Percentiles rank a stretch among this genome's conserved stretches.
Conservation (phyloP, 2,113 vertebrate genomes). For the Nicator chloris region DNA sequence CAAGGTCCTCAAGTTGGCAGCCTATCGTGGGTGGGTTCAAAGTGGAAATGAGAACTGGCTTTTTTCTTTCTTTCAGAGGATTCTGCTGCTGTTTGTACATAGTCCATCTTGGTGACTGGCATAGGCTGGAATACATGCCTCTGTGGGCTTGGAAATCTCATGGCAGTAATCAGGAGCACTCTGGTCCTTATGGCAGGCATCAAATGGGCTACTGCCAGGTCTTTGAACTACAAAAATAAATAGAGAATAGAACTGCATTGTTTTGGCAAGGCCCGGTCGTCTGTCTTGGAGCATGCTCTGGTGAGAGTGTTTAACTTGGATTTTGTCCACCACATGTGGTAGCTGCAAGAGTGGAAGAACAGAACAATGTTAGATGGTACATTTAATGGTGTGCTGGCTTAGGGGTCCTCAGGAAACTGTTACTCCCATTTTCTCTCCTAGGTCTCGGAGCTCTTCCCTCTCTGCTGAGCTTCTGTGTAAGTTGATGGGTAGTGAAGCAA, state of each 20-base stretch:
- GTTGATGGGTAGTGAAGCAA: neutral
- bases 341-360: slow-evolving; percentile 72
- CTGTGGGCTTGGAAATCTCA: slow-evolving; percentile 75
- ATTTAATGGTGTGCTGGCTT: slow-evolving; percentile 66
- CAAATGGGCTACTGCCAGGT: slow-evolving; percentile 78
- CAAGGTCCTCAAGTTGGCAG: slow-evolving; percentile 78
- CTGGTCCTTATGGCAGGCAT: slow-evolving; percentile 79
- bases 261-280: slow-evolving; percentile 78
- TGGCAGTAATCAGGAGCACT: slow-evolving; percentile 74
- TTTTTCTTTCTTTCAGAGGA: slow-evolving; percentile 63
- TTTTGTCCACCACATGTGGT: slow-evolving; percentile 87
- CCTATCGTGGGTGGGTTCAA: slow-evolving; percentile 59
- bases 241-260: slow-evolving; percentile 83
- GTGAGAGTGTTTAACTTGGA: slow-evolving; percentile 90
- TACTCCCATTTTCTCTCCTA: slow-evolving; percentile 44
- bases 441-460: neutral
- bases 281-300: slow-evolving; percentile 84
- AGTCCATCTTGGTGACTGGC: slow-evolving; percentile 77
- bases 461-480: slow-evolving; percentile 9
- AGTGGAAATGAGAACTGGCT: slow-evolving; percentile 71
- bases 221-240: slow-evolving; percentile 96
- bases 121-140: slow-evolving; percentile 52
- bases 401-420: slow-evolving; percentile 56
- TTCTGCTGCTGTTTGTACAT: slow-evolving; percentile 36
- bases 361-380: slow-evolving; percentile 64